These are phyloP conservation scores for Oryzias dopingdopingensis DNA, from an alignment of 2,797 vertebrate species.

Conservation along the genomic window DNA sequence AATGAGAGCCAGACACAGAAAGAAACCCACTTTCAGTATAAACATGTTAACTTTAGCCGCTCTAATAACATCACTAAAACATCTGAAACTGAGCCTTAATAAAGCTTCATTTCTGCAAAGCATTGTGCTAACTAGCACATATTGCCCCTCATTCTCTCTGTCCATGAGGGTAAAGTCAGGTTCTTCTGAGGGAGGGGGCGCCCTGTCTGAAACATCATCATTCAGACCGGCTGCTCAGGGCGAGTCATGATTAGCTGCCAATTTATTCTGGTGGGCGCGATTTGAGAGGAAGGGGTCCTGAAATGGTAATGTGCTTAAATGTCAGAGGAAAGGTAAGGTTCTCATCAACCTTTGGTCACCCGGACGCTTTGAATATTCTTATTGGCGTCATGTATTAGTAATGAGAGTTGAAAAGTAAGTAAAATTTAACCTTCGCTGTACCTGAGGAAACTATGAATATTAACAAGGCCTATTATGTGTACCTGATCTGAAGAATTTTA, in stretches of 20 bases:
- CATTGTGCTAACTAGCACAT: conserved; percentile 2
- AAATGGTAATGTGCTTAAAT: conserved; percentile 88
- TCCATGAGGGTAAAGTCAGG: conserved; percentile 30
- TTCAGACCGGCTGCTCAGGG: conserved; percentile 57
- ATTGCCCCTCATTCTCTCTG: conserved; percentile 13
- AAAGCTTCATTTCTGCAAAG: too few relatives aligned
- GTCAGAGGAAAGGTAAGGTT: conserved; percentile 81
- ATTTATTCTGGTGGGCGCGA: conserved; percentile 76
- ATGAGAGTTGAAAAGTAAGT: conserved; percentile 86
- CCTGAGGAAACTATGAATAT: conserved; percentile 85
- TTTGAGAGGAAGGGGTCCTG: conserved; percentile 67
- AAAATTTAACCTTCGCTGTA: conserved; percentile 86
- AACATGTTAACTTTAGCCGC: too few relatives aligned
- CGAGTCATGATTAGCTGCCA: conserved; percentile 74
- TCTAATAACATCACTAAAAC: too few relatives aligned
- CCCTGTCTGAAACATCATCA: conserved; percentile 65
- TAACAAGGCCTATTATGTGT: conserved; percentile 85
- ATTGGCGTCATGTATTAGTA: conserved; percentile 85
- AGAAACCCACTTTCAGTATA: too few relatives aligned
- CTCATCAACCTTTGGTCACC: conserved; percentile 85
- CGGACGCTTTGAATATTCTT: conserved; percentile 85
- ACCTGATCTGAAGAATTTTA: conserved; percentile 86
- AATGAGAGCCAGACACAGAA: too few relatives aligned
- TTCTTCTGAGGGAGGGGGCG: conserved; percentile 41
- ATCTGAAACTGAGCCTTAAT: too few relatives aligned